Evolutionary conservation across 2,888 invertebrate genomes (phyloP).

Genomic region (Pseudolycoriella hygida): DNA sequence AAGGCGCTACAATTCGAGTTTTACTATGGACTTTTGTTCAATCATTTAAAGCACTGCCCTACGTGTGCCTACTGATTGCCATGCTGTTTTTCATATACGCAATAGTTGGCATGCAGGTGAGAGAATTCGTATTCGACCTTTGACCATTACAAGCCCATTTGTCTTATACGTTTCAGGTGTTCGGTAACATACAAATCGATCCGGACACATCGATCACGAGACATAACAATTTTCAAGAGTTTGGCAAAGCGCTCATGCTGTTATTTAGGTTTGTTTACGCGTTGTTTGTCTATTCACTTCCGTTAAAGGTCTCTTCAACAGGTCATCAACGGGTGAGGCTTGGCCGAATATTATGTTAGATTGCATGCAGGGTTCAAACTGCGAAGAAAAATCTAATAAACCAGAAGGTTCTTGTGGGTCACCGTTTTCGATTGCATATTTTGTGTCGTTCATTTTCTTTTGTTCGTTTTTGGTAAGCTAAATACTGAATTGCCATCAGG

Average conservation of each 20-base stretch:
- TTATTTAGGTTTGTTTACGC: constrained; percentile 72
- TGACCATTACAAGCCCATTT: background rate
- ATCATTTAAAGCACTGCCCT: constrained; percentile 99
- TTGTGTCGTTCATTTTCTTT: constrained; percentile 98
- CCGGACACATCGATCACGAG: constrained; percentile 72
- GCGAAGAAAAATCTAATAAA: constrained; percentile 11
- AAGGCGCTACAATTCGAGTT: constrained; percentile 99
- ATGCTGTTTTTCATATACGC: constrained; percentile 99
- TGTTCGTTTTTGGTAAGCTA: constrained; percentile 84
- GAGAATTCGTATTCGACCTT: constrained; percentile 14
- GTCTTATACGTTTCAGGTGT: constrained; percentile 42
- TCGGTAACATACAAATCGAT: constrained; percentile 81
- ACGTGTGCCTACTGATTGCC: constrained; percentile 98
- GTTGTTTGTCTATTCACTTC: too few relatives aligned
- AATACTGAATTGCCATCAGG: too few relatives aligned
- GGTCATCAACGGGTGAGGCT: constrained; percentile 97
- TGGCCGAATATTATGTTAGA: constrained; percentile 99
- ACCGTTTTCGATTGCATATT: constrained; percentile 92
- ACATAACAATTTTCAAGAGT: constrained; percentile 91
- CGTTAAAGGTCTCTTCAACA: constrained; percentile 21
- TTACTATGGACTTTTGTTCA: constrained; percentile 99
- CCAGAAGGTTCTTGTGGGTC: constrained; percentile 72
- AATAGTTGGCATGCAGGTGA: constrained; percentile 99
- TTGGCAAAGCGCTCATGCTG: constrained; percentile 78
- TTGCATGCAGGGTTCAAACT: constrained; percentile 46